Conservation (phyloP, 30 jellyfish, hydroid and myxozoan species). For the Euphysa ruthae region DNA sequence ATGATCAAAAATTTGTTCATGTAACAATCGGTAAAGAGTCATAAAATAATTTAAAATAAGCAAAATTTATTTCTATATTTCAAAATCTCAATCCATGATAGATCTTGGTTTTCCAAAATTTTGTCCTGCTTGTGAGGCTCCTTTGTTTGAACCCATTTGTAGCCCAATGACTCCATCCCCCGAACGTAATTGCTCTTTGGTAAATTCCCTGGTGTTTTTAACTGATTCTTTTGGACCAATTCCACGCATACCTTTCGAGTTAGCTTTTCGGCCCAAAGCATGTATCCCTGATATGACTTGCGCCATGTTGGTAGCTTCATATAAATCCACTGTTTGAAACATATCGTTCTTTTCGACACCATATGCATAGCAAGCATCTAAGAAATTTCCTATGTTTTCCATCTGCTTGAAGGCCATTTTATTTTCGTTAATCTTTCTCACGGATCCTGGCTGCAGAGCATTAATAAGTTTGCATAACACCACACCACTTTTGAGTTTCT, state of each 20-base stretch:
- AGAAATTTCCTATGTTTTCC: constrained; percentile 32
- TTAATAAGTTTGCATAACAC: constrained; percentile 32
- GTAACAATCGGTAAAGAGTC: no score
- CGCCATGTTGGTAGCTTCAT: constrained; percentile 47
- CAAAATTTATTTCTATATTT: no score
- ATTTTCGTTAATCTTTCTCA: neutral
- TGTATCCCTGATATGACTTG: constrained; percentile 58
- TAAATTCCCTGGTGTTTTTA: constrained; percentile 61
- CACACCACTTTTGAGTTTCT: constrained; percentile 60
- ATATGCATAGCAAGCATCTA: constrained; percentile 9
- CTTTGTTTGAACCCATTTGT: constrained; percentile 78
- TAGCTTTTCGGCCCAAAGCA: constrained; percentile 89
- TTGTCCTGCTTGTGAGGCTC: constrained; percentile 76
- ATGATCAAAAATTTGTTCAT: no score
- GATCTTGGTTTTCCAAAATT: constrained; percentile 79
- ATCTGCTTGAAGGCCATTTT: constrained; percentile 56
- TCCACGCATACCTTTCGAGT: constrained; percentile 33
- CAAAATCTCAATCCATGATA: constrained; percentile 51
- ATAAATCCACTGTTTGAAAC: constrained; percentile 27
- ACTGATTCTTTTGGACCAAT: constrained; percentile 92
- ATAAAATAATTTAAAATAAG: no score
- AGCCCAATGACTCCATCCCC: constrained; percentile 82
- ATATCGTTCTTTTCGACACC: constrained; percentile 4
- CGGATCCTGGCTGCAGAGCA: constrained; percentile 12
- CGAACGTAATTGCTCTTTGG: constrained; percentile 86